Conservation (phyloP, 1,140 invertebrate species). For the Nilaparvata lugens region DNA sequence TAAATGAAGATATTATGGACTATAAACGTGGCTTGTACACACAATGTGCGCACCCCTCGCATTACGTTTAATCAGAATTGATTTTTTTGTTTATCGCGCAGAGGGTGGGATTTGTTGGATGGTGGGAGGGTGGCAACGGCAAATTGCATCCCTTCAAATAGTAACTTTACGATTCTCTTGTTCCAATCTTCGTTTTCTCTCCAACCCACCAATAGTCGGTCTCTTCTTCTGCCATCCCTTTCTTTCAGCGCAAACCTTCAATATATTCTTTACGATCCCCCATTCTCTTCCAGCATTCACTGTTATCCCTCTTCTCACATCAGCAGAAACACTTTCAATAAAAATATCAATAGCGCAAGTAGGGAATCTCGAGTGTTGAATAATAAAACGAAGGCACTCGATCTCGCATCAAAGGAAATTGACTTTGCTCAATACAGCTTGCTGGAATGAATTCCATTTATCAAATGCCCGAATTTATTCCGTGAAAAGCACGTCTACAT, state of each 20-base stretch:
- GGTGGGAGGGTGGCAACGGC: background rate
- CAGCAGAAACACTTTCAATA: too few relatives aligned
- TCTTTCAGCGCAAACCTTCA: background rate
- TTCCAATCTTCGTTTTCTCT: background rate
- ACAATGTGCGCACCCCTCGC: constrained; percentile 12
- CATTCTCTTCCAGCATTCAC: too few relatives aligned
- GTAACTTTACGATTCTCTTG: constrained; percentile 4
- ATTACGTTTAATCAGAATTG: constrained; percentile 23
- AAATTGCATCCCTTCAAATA: constrained; percentile 6
- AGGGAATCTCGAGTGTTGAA: too few relatives aligned
- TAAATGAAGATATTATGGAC: constrained; percentile 24
- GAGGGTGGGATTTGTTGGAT: background rate
- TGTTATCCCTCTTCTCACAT: too few relatives aligned
- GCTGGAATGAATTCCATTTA: too few relatives aligned
- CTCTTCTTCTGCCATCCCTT: background rate
- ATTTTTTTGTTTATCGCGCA: constrained; percentile 20
- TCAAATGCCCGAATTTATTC: too few relatives aligned
- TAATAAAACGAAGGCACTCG: too few relatives aligned
- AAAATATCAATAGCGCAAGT: too few relatives aligned
- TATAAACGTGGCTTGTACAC: constrained; percentile 19
- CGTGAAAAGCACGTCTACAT: too few relatives aligned
- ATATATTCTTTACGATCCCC: too few relatives aligned
- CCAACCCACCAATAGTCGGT: background rate
- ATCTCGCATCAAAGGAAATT: too few relatives aligned
- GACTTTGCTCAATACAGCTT: too few relatives aligned